Base-by-base conservation (phyloP, 2,888 invertebrate species). In the Sipha maydis region DNA sequence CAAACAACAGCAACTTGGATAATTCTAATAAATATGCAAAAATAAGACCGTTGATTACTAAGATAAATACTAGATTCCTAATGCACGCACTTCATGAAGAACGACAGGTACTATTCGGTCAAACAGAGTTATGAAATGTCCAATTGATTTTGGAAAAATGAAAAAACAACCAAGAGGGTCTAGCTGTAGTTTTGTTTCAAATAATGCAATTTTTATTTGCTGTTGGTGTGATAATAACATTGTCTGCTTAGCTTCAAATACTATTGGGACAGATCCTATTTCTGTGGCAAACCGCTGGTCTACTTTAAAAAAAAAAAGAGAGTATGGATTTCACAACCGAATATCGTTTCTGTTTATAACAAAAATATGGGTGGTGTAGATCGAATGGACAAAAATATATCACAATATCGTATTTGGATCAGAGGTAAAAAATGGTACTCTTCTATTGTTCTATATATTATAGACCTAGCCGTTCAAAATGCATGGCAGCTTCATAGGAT, bases 241-340 rank as follows among this genome's bases (percentile, higher is more conserved):
- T 34, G 34, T 34, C 34, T 34, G 34, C 34, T 34, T 34, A 34
- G 34, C 34, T 34, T 34, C 34, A 34, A 34, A 34, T 34, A 34
- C 34, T 34, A 34, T 34, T 34, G 34, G 34, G 34, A 34, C 34
- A 34, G 34, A 34, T 34, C 34, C 2, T 34, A 34, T 34, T 34
- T 34, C 34, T 34, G 34, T 34, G 34, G 34, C 34, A 34, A 34
- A 34, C 34, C 34, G 34, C 34, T 34, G 34, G 34, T 34, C 34
- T 34, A 34, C 34, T 34, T 34, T 4, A 34, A 4, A 34, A 34
- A 34, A 34, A 34, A 34, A n/a, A 91, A 90, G 85, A 90, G 90
- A n/a, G 90, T 90, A 19, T 48, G 90, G 90, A 4, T 91, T 89
- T 69, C 69, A 69, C 56, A 69, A 69, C 69, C 28, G 9, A n/a